phyloP scores from a whole-genome alignment of 2,888 invertebrate genomes.

The Gnatocerus cornutus region DNA sequence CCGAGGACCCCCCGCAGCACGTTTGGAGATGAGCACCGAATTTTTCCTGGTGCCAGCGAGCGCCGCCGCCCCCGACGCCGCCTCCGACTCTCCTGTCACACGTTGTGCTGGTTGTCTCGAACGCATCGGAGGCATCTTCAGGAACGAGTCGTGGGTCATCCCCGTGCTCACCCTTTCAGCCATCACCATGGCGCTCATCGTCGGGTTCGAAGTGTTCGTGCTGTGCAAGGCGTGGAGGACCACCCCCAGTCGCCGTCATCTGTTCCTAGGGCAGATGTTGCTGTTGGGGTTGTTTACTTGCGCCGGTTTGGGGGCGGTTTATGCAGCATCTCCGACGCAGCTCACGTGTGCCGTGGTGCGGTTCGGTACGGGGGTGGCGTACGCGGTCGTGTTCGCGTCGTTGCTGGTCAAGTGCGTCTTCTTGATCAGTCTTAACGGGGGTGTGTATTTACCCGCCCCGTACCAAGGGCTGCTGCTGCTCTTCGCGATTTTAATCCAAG shows the following conservation, averaged over 20 bases:
- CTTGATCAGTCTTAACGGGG: constrained; percentile 91
- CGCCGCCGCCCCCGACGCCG: constrained; percentile 63
- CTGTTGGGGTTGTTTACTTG: constrained; percentile 88
- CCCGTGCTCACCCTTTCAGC: constrained; percentile 90
- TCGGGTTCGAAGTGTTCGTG: constrained; percentile 92
- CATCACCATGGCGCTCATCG: constrained; percentile 87
- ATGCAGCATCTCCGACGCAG: constrained; percentile 84
- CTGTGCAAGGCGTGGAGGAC: constrained; percentile 89
- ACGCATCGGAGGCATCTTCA: constrained; percentile 65
- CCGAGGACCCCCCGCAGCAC: constrained; percentile 65
- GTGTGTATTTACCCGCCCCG: constrained; percentile 92
- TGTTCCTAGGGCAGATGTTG: constrained; percentile 90
- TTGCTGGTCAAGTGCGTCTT: constrained; percentile 96
- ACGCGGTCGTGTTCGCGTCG: constrained; percentile 91
- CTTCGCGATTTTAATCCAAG: constrained; percentile 93
- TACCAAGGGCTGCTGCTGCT: constrained; percentile 92
- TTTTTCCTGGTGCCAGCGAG: constrained; percentile 84
- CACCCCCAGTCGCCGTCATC: constrained; percentile 87
- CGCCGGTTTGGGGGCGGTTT: constrained; percentile 85
- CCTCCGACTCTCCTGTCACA: constrained; percentile 60
- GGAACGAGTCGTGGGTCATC: constrained; percentile 91
- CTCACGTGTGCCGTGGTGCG: constrained; percentile 88
- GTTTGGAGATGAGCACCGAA: constrained; percentile 88
- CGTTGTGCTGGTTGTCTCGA: constrained; percentile 65
- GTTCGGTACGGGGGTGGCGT: constrained; percentile 87